These are phyloP conservation scores for Charaxes varanes DNA, from an alignment of 1,140 invertebrate species.

Conservation along the genomic window DNA sequence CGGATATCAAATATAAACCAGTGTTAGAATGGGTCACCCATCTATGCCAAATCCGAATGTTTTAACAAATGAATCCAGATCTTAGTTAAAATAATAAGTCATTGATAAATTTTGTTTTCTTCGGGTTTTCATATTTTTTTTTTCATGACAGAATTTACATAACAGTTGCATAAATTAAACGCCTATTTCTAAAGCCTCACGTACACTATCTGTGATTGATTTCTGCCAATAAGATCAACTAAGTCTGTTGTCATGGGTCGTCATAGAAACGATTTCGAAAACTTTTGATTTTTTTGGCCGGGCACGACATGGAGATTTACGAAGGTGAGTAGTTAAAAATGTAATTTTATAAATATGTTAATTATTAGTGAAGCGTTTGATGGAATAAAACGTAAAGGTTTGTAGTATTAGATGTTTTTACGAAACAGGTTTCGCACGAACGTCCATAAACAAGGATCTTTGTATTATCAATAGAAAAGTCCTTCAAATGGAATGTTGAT, in stretches of 20 bases:
- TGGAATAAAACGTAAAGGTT: neutral
- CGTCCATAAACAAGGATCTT: constrained; percentile 10
- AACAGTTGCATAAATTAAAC: no score
- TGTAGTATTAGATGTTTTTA: constrained; percentile 4
- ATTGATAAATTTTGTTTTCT: no score
- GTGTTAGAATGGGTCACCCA: no score
- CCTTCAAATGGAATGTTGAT: no score
- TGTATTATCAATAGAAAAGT: constrained; percentile 4
- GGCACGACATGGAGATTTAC: constrained; percentile 62
- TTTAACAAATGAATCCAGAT: no score
- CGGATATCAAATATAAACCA: no score
- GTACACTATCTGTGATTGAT: constrained; percentile 11
- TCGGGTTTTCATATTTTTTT: no score
- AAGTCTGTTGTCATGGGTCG: constrained; percentile 65
- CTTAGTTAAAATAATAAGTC: no score
- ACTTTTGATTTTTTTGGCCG: constrained; percentile 63
- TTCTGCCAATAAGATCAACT: constrained; percentile 39
- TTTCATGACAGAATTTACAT: no score
- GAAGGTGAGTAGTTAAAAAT: constrained; percentile 53
- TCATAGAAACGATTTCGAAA: constrained; percentile 71
- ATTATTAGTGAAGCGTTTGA: constrained; percentile 7
- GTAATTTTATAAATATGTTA: constrained; percentile 22
- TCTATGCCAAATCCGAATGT: no score
- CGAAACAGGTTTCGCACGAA: constrained; percentile 38
- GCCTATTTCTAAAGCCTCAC: no score